These are phyloP conservation scores for Epizoanthus illoricatus DNA, from an alignment of 92 coral and sea anemone species.

Conservation along the genomic window DNA sequence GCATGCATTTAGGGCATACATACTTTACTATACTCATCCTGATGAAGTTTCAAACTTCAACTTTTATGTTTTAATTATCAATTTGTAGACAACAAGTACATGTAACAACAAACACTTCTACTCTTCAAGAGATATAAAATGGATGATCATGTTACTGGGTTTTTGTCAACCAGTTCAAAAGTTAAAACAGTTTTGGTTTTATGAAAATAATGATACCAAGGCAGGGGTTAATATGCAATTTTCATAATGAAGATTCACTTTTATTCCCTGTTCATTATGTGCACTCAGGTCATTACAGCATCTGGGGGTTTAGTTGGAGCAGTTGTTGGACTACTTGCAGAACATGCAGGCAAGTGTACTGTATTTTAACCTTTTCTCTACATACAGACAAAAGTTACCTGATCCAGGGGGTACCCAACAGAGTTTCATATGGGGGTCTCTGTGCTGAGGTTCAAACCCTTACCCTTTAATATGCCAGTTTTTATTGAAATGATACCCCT, in stretches of 20 bases:
- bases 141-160: no score
- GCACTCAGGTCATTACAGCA: constrained; percentile 78
- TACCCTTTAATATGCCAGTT: no score
- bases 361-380: background rate
- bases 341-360: constrained; percentile 77
- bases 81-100: background rate
- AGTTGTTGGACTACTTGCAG: constrained; percentile 82
- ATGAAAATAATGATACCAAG: background rate
- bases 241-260: no score
- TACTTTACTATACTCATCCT: background rate
- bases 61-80: background rate
- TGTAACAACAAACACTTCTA: background rate
- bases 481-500: no score
- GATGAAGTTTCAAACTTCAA: background rate
- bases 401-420: no score
- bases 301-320: constrained; percentile 93
- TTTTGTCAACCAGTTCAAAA: no score
- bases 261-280: background rate
- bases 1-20: background rate
- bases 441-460: no score
- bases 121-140: no score
- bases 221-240: no score
- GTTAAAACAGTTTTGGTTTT: no score
- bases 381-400: no score
- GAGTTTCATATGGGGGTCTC: no score